Conservation (phyloP, 2,888 invertebrate species). For the Charanyca ferruginea region DNA sequence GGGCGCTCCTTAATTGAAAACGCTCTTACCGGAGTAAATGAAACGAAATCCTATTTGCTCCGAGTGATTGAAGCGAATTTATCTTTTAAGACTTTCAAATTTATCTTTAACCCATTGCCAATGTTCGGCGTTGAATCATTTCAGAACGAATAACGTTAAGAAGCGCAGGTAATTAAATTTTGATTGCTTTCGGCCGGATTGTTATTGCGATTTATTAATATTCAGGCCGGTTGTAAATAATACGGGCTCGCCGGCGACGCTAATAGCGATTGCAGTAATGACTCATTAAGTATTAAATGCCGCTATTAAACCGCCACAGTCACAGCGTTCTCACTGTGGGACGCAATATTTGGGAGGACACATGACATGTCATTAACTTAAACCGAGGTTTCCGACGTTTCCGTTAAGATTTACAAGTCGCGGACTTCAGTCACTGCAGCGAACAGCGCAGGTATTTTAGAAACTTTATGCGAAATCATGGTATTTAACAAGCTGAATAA, state of each 20-base stretch:
- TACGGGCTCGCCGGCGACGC: constrained; percentile 75
- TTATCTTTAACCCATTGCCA: constrained; percentile 83
- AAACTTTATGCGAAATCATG: constrained; percentile 55
- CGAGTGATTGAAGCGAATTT: constrained; percentile 90
- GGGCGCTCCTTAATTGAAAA: constrained; percentile 90
- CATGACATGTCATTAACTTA: constrained; percentile 47
- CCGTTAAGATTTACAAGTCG: constrained; percentile 36
- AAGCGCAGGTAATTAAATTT: constrained; percentile 86
- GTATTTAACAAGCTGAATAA: constrained; percentile 52
- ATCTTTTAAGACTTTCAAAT: constrained; percentile 89
- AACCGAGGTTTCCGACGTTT: constrained; percentile 23
- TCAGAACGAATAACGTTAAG: constrained; percentile 73
- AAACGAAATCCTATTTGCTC: constrained; percentile 90
- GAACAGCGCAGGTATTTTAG: constrained; percentile 16
- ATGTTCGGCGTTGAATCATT: constrained; percentile 74
- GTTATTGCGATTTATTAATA: constrained; percentile 87
- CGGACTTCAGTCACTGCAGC: constrained; percentile 7
- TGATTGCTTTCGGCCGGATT: constrained; percentile 85
- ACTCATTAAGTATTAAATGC: constrained; percentile 84
- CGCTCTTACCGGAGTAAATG: constrained; percentile 89
- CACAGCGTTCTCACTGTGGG: constrained; percentile 46
- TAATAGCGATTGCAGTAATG: constrained; percentile 84
- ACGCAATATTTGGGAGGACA: constrained; percentile 53
- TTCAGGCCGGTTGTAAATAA: constrained; percentile 82
- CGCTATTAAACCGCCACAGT: constrained; percentile 75